A percentile compares a stretch with the other conserved stretches of the same genome.
phyloP scores from a whole-genome alignment of 1,140 invertebrate genomes.

The Caenorhabditis elegans region WBcel235 BX284605.5:13954001-13954500 shows the following conservation, averaged over 20 bases:
- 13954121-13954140: neutral
- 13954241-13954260: neutral
- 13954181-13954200: neutral
- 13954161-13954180: neutral
- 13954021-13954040: too few relatives aligned
- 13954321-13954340: neutral
- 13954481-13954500: conserved; percentile 60
- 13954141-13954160: neutral
- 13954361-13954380: neutral
- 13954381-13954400: conserved; percentile 56
- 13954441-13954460: conserved; percentile 57
- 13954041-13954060: too few relatives aligned
- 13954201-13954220: neutral
- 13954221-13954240: neutral
- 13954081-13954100: too few relatives aligned
- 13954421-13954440: conserved; percentile 53
- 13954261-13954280: neutral
- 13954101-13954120: neutral
- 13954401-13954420: conserved; percentile 64
- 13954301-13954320: neutral
- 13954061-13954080: too few relatives aligned
- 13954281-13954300: neutral
- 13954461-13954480: conserved; percentile 66
- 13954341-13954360: conserved; percentile 42
- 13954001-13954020: too few relatives aligned